Evolutionary conservation across 2,113 vertebrate genomes (phyloP).

Genomic region (Gnathonemus echidnorhynchus): DNA sequence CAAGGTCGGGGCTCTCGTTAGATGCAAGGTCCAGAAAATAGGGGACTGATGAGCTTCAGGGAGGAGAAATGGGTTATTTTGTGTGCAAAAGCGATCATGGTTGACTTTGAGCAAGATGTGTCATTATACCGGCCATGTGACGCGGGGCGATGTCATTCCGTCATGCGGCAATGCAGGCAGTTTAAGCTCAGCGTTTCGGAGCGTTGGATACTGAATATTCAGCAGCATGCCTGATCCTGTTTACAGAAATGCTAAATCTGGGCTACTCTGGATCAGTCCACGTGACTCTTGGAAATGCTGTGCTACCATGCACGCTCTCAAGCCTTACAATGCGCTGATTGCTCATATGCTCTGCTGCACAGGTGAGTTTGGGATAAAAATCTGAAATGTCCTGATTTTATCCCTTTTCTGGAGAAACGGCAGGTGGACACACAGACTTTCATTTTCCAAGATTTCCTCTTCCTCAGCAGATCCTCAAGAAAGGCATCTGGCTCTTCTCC

Average conservation of each 20-base stretch:
- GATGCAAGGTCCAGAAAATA: neutral
- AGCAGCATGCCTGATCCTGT: neutral
- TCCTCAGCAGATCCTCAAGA: neutral
- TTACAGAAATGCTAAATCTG: neutral
- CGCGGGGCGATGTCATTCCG: neutral
- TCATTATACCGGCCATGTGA: neutral
- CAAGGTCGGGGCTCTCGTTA: neutral
- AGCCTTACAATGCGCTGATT: neutral
- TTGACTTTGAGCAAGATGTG: neutral
- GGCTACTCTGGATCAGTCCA: neutral
- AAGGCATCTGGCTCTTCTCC: neutral
- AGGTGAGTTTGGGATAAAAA: neutral
- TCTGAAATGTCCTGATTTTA: neutral
- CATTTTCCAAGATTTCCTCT: neutral
- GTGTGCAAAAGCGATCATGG: neutral
- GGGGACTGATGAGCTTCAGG: neutral
- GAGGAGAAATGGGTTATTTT: neutral
- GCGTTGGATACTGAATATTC: neutral
- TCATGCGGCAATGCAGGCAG: neutral
- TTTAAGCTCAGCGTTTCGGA: neutral
- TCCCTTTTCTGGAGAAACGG: neutral
- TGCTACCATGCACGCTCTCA: neutral
- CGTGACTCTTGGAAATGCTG: neutral
- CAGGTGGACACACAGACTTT: neutral
- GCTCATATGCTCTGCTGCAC: neutral